Conservation (phyloP, 2,113 vertebrate genomes). For the Catharus fuscescens region DNA sequence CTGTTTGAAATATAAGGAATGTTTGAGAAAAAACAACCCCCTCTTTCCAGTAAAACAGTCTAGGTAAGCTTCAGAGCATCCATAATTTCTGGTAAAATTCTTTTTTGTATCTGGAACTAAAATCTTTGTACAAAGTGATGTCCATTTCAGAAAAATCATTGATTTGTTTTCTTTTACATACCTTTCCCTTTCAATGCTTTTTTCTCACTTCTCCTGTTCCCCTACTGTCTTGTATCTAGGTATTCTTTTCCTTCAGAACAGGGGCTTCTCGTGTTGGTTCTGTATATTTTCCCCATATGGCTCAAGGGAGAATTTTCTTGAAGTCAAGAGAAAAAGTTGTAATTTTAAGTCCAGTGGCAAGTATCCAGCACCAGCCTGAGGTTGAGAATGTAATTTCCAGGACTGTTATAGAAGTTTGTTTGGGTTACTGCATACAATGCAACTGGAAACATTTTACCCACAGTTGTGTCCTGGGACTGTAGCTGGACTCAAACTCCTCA, state of each 20-base stretch:
- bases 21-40: not conserved
- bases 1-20: not conserved
- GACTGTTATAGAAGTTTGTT: not conserved
- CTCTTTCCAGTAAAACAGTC: not conserved
- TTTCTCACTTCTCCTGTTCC: not conserved
- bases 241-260: not conserved
- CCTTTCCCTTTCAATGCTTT: not conserved
- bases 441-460: constrained; percentile 62
- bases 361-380: not conserved
- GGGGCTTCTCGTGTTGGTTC: not conserved
- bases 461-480: constrained; percentile 9
- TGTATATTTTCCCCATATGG: constrained; percentile 37
- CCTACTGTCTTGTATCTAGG: not conserved
- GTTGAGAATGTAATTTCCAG: constrained; percentile 7
- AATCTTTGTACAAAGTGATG: not conserved
- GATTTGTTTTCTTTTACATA: not conserved
- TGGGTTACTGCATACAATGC: constrained; percentile 1
- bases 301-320: constrained; percentile 28
- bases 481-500: constrained; percentile 45
- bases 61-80: not conserved
- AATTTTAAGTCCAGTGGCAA: constrained; percentile 65
- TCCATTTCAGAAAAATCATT: not conserved
- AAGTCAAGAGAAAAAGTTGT: constrained; percentile 54
- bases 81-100: not conserved
- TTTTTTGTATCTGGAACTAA: not conserved